Conservation (phyloP, 2,113 vertebrate genomes). For the Rissa tridactyla region DNA sequence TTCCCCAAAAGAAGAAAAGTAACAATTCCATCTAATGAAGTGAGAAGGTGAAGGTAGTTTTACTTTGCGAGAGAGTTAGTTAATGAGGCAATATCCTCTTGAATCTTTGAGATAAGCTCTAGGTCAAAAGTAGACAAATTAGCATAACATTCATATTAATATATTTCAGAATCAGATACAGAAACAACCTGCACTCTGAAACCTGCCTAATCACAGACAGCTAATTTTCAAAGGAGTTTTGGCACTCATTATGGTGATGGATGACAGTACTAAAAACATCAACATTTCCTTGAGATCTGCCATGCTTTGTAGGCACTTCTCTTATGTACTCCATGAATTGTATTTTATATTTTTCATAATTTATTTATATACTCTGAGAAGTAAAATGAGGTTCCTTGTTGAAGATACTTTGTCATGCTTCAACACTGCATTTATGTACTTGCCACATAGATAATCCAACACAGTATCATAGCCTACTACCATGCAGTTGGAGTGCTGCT, state of each 20-base stretch:
- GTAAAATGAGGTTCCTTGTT: not conserved
- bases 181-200: constrained; percentile 74
- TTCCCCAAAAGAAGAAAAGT: constrained; percentile 28
- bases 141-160: constrained; percentile 83
- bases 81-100: constrained; percentile 78
- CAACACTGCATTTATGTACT: not conserved
- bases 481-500: not conserved
- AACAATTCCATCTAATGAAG: constrained; percentile 67
- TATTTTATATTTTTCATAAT: constrained; percentile 36
- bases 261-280: constrained; percentile 76
- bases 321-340: not conserved
- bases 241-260: constrained; percentile 89
- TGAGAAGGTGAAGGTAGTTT: constrained; percentile 67
- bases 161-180: constrained; percentile 71
- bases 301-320: constrained; percentile 37
- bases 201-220: constrained; percentile 84
- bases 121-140: constrained; percentile 80
- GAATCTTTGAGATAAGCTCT: constrained; percentile 75
- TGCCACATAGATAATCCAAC: not conserved
- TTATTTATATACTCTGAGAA: constrained; percentile 33
- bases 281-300: constrained; percentile 55
- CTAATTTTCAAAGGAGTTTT: constrained; percentile 81
- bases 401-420: not conserved
- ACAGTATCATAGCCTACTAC: not conserved
- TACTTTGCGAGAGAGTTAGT: constrained; percentile 54